phyloP scores from a whole-genome alignment of 2,888 invertebrate genomes.

The Arrhopalites spinosus region DNA sequence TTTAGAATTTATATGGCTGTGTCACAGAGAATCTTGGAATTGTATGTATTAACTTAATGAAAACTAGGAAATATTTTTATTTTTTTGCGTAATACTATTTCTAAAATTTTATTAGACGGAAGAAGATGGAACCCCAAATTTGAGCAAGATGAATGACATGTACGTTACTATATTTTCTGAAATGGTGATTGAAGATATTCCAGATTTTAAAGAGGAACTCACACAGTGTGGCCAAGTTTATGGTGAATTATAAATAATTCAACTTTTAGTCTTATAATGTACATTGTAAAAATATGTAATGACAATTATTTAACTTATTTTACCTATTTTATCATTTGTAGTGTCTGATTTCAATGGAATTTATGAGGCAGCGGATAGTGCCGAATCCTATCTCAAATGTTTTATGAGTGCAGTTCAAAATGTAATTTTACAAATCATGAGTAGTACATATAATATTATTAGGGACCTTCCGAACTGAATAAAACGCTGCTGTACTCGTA shows the following conservation, averaged over 20 bases:
- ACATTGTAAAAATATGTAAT: not conserved
- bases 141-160: not conserved
- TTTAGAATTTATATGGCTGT: slow-evolving; percentile 5
- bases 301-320: not conserved
- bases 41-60: not conserved
- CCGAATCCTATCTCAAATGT: not conserved
- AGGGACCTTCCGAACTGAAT: no score
- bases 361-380: not conserved
- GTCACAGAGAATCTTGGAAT: not conserved
- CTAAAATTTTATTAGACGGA: not conserved
- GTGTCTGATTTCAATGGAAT: slow-evolving; percentile 16
- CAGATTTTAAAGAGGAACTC: slow-evolving; percentile 5
- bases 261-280: not conserved
- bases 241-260: not conserved
- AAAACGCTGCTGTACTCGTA: no score
- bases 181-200: slow-evolving; percentile 9
- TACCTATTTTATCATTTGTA: not conserved
- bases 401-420: slow-evolving; percentile 1
- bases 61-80: not conserved
- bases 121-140: slow-evolving; percentile 22
- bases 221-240: not conserved
- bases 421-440: not conserved
- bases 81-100: not conserved
- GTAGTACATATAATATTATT: not conserved
- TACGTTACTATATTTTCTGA: slow-evolving; percentile 2